A percentile compares a stretch with the other conserved stretches of the same genome.
Conservation (phyloP, 2,113 vertebrate species). For the Sebastes fasciatus region DNA sequence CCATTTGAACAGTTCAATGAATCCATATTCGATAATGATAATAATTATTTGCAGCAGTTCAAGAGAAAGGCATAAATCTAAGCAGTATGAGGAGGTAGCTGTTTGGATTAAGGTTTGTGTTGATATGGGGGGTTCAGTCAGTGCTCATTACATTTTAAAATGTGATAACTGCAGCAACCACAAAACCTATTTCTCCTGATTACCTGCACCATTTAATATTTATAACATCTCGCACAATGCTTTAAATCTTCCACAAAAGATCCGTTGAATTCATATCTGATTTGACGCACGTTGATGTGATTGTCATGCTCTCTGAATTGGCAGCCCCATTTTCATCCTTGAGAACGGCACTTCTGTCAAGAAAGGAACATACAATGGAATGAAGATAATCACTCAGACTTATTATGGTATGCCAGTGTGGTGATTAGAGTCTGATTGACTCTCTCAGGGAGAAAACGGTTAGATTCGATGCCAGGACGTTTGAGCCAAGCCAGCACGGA, state of each 20-base stretch:
- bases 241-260: slow-evolving; percentile 49
- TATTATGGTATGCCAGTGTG: slow-evolving; percentile 56
- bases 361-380: slow-evolving; percentile 39
- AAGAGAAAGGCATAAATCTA: slow-evolving; percentile 9
- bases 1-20: neutral
- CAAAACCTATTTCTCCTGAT: slow-evolving; percentile 57
- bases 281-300: slow-evolving; percentile 44
- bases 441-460: slow-evolving; percentile 30
- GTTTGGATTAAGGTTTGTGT: neutral
- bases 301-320: slow-evolving; percentile 43
- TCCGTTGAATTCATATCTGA: slow-evolving; percentile 45
- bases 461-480: slow-evolving; percentile 31
- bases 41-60: slow-evolving; percentile 1
- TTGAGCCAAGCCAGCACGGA: slow-evolving; percentile 12
- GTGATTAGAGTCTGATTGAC: slow-evolving; percentile 67
- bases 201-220: slow-evolving; percentile 52
- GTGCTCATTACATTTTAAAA: slow-evolving; percentile 42
- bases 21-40: slow-evolving; percentile 8
- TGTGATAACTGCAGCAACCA: slow-evolving; percentile 39
- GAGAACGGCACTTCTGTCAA: slow-evolving; percentile 50
- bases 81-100: neutral
- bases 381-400: slow-evolving; percentile 57
- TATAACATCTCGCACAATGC: slow-evolving; percentile 7
- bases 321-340: slow-evolving; percentile 48
- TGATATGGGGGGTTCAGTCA: neutral